phyloP scores from a whole-genome alignment of 2,888 invertebrate genomes.

The Acronicta alni region DNA sequence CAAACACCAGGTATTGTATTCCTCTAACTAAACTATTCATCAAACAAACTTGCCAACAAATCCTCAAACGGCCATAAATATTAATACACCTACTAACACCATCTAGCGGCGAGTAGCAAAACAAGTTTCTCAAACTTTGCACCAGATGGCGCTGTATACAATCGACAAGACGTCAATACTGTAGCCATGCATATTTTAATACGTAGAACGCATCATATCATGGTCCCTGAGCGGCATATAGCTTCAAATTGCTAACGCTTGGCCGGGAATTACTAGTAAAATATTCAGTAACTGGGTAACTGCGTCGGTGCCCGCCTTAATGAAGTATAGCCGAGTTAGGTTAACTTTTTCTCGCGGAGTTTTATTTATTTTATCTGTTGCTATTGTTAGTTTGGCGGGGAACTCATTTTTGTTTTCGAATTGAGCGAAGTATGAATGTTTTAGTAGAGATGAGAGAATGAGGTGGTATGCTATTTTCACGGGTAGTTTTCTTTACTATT shows the following conservation, averaged over 20 bases:
- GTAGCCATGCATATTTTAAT: conserved; percentile 79
- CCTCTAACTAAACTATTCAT: conserved; percentile 6
- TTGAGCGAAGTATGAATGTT: conserved; percentile 35
- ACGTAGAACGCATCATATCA: conserved; percentile 74
- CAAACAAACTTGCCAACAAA: conserved; percentile 17
- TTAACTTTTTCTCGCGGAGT: conserved; percentile 54
- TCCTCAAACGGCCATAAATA: conserved; percentile 27
- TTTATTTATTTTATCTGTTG: conserved; percentile 58
- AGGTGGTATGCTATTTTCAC: background rate
- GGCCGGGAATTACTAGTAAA: conserved; percentile 80
- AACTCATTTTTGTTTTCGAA: conserved; percentile 40
- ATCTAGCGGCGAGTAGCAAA: conserved; percentile 64
- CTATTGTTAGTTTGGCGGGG: conserved; percentile 43
- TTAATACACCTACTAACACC: conserved; percentile 41
- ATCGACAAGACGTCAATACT: conserved; percentile 77
- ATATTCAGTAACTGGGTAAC: conserved; percentile 83
- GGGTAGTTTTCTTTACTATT: background rate
- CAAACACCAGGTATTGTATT: background rate
- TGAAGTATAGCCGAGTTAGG: conserved; percentile 74
- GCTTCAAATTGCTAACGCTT: conserved; percentile 81
- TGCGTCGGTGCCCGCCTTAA: conserved; percentile 82
- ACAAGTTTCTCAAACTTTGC: conserved; percentile 39
- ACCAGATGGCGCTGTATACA: conserved; percentile 74
- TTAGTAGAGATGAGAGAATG: conserved; percentile 11
- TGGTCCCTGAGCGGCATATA: conserved; percentile 75